Conservation (phyloP, 2,113 vertebrate species). For the Platycercus adscitus region DNA sequence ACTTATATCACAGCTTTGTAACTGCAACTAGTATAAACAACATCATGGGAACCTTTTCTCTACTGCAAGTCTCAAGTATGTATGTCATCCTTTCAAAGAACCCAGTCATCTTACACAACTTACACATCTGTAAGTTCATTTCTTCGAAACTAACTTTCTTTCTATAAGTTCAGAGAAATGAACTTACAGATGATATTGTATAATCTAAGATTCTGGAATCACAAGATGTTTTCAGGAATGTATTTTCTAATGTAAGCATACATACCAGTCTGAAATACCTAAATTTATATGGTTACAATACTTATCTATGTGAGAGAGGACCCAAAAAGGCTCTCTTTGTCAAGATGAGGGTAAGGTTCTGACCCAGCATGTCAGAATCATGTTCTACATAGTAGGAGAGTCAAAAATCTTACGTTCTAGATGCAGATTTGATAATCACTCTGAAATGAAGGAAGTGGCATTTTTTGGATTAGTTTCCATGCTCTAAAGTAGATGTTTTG, state of each 20-base stretch:
- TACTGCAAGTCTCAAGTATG: neutral
- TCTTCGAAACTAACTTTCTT: neutral
- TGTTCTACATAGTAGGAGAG: fast-evolving
- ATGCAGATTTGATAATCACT: neutral
- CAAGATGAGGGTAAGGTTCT: neutral
- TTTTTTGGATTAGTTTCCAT: neutral
- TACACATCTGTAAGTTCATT: neutral
- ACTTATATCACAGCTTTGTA: neutral
- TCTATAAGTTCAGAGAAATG: neutral
- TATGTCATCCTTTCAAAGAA: neutral
- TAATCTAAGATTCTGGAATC: neutral
- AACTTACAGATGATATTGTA: neutral
- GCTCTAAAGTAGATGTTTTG: neutral
- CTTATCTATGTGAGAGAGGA: neutral
- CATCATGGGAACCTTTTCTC: neutral
- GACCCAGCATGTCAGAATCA: neutral
- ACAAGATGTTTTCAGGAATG: neutral
- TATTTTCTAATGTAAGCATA: neutral
- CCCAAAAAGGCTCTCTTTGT: neutral
- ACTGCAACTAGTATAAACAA: neutral
- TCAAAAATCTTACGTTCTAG: neutral
- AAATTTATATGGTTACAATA: neutral
- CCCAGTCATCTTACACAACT: neutral
- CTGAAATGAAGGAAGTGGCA: neutral
- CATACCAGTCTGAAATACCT: neutral